Evolutionary conservation across 2,113 vertebrate genomes (phyloP), one percentile per base, ranked within the genome.

Genomic region (Dendropsophus ebraccatus): DNA sequence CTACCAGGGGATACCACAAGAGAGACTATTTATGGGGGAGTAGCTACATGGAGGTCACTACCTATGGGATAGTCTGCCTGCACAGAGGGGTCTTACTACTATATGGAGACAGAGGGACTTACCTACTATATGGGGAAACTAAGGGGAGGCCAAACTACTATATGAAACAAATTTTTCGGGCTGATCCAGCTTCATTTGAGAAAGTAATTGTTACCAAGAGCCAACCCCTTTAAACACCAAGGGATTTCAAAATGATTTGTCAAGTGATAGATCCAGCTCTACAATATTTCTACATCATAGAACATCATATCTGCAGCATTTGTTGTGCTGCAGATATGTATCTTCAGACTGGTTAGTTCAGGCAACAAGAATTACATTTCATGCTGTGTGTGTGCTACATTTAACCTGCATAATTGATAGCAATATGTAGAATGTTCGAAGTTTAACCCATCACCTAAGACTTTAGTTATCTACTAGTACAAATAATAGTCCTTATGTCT

Each of bases 371-470:
- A 60, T n/a, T 1, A 5, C 1, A 41, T 60, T 41, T 60, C 54
- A 41, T 41, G 77, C 52, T 25, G 54, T 60, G 37, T 60, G 37
- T 41, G 77, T 41, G 21, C 32, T 79, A 17, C 77, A 37, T 41
- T 79, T 35, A 47, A n/a, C 37, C 23, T 74, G 35, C 23, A 47
- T 25, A 74, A 74, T 74, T 49, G 13, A 14, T 41, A 23, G 77
- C 21, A n/a, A 79, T 79, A 41, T 60, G 77, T 54, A 37, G 21
- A 58, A 60, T 60, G 32, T 79, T 79, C 77, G 41, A 21, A 32
- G 23, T 80, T 80, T 80, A 80, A 80, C 77, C 77, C 62, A 10
- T 62, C 19, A 35, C 32, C 56, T 54, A 25, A 5, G 10, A 80
- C 52, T 30, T 58, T 41, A 58, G 32, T 62, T 47, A 76, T 32